Percentiles rank a stretch among this genome's conserved stretches.
Conservation (phyloP, 2,888 invertebrate species). For the Anoncus sp. region DNA sequence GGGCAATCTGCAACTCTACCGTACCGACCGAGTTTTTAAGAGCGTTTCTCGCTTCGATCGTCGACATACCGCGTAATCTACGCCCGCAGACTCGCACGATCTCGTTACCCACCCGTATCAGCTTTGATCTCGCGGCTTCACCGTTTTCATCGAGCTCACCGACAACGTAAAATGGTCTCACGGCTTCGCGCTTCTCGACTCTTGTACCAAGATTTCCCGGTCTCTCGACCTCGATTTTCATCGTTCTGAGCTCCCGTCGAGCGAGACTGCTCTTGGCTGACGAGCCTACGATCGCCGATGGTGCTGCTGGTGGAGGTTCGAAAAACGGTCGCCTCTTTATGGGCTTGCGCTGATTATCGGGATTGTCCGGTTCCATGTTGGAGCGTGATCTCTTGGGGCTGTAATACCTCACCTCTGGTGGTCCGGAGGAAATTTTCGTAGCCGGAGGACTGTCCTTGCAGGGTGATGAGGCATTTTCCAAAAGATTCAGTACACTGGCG, state of each 20-base stretch:
- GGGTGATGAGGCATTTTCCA: conserved; percentile 79
- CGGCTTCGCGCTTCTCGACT: conserved; percentile 77
- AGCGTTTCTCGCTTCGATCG: conserved; percentile 75
- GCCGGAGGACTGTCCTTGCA: conserved; percentile 80
- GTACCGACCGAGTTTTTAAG: conserved; percentile 74
- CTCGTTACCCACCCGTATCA: conserved; percentile 85
- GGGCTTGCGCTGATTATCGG: neutral
- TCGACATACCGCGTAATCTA: conserved; percentile 83
- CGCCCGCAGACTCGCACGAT: conserved; percentile 85
- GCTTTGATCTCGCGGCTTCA: conserved; percentile 79
- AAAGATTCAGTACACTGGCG: conserved; percentile 68
- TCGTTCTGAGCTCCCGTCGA: conserved; percentile 77
- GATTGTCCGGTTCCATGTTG: conserved; percentile 68
- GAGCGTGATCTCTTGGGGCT: conserved; percentile 77
- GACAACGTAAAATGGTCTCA: conserved; percentile 77
- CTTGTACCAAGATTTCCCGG: conserved; percentile 74
- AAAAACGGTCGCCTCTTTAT: conserved; percentile 71
- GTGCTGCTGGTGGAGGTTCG: too few species aligned
- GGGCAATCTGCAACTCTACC: conserved; percentile 78
- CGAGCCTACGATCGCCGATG: too few species aligned
- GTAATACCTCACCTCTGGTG: conserved; percentile 69
- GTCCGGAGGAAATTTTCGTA: conserved; percentile 63
- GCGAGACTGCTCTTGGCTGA: conserved; percentile 63
- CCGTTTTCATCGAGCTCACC: conserved; percentile 75
- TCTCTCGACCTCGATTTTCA: conserved; percentile 72